A percentile compares a stretch with the other conserved stretches of the same genome.
phyloP scores from a whole-genome alignment of 2,113 vertebrate species.

The Variabilichromis moorii region DNA sequence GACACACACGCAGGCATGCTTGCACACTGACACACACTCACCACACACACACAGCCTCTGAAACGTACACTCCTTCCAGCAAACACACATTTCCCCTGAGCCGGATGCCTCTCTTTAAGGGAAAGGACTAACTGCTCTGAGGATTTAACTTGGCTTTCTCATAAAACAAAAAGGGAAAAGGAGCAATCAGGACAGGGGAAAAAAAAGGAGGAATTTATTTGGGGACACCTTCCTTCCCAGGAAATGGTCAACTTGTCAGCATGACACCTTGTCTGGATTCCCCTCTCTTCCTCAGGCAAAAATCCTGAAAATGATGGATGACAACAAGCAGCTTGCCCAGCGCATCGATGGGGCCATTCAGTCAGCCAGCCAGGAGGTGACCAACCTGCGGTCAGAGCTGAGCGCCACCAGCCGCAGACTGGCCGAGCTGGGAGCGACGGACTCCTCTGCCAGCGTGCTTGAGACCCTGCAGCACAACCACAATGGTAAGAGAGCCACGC shows the following conservation, averaged over 20 bases:
- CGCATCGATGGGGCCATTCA: constrained; percentile 89
- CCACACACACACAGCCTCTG: constrained; percentile 4
- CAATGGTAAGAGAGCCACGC: constrained; percentile 47
- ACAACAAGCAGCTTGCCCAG: constrained; percentile 87
- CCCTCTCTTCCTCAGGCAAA: constrained; percentile 78
- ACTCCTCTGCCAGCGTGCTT: constrained; percentile 57
- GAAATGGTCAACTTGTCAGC: constrained; percentile 67
- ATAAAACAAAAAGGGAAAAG: neutral
- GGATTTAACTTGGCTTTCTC: constrained; percentile 53
- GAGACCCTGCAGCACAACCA: constrained; percentile 77
- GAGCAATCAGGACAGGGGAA: neutral
- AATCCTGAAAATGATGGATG: constrained; percentile 92
- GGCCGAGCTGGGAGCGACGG: constrained; percentile 77
- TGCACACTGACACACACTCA: constrained; percentile 10
- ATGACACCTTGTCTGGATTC: constrained; percentile 80
- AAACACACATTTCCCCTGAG: constrained; percentile 27
- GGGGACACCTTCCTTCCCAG: constrained; percentile 17
- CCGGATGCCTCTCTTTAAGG: constrained; percentile 41
- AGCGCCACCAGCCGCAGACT: constrained; percentile 84
- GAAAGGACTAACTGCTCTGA: constrained; percentile 53
- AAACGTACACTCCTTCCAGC: neutral
- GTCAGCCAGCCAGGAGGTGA: constrained; percentile 89
- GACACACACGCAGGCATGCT: constrained; percentile 3
- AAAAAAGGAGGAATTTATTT: constrained; percentile 31
- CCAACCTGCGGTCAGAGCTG: constrained; percentile 86